Evolutionary conservation across 2,888 invertebrate genomes (phyloP).

Genomic region (Calameuta pallipes): DNA sequence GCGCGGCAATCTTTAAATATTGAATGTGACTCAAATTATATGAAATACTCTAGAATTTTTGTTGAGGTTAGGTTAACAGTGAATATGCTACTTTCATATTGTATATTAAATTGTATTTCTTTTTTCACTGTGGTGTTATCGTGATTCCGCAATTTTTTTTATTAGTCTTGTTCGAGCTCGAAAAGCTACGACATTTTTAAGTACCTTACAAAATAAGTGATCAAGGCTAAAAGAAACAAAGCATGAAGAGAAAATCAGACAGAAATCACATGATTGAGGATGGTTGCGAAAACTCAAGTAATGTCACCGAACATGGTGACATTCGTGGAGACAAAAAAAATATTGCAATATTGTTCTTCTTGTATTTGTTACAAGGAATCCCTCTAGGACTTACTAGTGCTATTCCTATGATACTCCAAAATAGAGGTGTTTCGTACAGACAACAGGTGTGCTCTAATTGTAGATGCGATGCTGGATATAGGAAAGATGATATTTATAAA

Average conservation of each 20-base stretch:
- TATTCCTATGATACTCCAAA: constrained; percentile 95
- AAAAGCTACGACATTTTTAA: background rate
- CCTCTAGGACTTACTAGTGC: constrained; percentile 95
- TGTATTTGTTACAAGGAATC: constrained; percentile 95
- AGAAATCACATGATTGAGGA: constrained; percentile 13
- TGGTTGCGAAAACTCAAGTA: constrained; percentile 16
- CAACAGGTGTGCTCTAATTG: constrained; percentile 77
- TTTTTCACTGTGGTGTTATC: background rate
- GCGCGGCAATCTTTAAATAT: background rate
- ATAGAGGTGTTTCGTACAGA: constrained; percentile 91
- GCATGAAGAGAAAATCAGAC: constrained; percentile 1
- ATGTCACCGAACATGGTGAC: constrained; percentile 46
- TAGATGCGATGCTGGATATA: constrained; percentile 34
- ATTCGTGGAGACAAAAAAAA: constrained; percentile 79
- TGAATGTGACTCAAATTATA: background rate
- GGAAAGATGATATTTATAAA: background rate
- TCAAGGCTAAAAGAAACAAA: background rate
- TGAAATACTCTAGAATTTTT: background rate
- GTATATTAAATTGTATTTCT: background rate
- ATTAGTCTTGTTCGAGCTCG: background rate
- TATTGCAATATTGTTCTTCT: constrained; percentile 87
- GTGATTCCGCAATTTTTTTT: background rate
- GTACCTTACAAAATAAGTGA: background rate
- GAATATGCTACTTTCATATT: background rate
- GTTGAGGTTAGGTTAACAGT: background rate